phyloP scores from a whole-genome alignment of 2,113 vertebrate species.

The Diadophis punctatus region DNA sequence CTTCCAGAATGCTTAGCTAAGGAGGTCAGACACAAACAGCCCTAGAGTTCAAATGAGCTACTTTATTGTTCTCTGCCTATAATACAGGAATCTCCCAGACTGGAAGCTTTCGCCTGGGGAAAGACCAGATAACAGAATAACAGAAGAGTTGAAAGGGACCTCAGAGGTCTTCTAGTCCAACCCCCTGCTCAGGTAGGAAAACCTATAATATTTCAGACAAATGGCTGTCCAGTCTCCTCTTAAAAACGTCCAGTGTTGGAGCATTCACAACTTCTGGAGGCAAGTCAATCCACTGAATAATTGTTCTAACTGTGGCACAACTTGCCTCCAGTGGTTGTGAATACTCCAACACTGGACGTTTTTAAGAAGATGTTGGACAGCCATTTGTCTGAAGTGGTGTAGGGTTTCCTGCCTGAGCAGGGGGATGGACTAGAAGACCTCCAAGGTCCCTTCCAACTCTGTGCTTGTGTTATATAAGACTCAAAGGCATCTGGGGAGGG shows the following conservation, averaged over 20 bases:
- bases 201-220: background rate
- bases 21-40: background rate
- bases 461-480: too few species aligned
- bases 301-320: background rate
- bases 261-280: background rate
- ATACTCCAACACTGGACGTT: too few species aligned
- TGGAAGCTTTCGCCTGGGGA: background rate
- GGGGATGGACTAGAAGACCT: background rate
- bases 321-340: too few species aligned
- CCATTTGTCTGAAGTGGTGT: too few species aligned
- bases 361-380: too few species aligned
- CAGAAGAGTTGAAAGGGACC: background rate
- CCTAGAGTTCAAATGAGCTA: background rate
- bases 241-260: background rate
- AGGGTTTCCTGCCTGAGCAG: background rate
- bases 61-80: background rate
- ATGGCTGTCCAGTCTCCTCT: background rate
- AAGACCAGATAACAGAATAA: background rate
- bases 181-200: background rate
- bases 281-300: background rate
- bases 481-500: too few species aligned
- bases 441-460: background rate
- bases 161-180: background rate
- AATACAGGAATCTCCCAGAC: background rate
- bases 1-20: background rate